phyloP scores from a whole-genome alignment of 2,113 vertebrate species.

The Motacilla tschutschensis region DNA sequence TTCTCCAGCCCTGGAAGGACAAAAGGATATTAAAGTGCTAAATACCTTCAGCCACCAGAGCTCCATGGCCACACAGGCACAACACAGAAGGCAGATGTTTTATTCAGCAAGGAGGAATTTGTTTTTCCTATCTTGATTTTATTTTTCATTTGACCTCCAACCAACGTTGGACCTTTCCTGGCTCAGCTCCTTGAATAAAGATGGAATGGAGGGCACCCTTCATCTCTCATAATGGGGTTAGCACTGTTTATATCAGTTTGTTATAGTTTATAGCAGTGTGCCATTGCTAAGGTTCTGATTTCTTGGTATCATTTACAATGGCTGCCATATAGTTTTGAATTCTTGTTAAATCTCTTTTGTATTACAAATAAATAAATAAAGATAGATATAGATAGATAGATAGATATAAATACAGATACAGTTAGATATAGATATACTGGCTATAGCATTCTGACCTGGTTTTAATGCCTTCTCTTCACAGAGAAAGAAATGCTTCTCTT shows the following conservation, averaged over 20 bases:
- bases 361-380: background rate
- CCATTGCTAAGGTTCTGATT: background rate
- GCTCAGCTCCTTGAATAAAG: background rate
- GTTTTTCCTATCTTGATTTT: background rate
- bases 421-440: background rate
- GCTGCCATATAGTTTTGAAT: background rate
- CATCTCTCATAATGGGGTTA: background rate
- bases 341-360: background rate
- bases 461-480: background rate
- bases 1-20: background rate
- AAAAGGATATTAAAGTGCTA: background rate
- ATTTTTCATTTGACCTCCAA: background rate
- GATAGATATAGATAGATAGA: too few relatives aligned
- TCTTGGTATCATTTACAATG: background rate
- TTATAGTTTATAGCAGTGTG: background rate
- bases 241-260: background rate
- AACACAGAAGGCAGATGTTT: background rate
- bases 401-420: rapidly evolving
- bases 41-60: background rate
- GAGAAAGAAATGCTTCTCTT: background rate
- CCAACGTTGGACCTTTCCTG: background rate
- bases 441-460: background rate
- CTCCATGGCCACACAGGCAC: background rate
- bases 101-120: background rate
- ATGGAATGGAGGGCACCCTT: background rate